Conservation (phyloP, 2,113 vertebrate genomes). For the Columba janthina region DNA sequence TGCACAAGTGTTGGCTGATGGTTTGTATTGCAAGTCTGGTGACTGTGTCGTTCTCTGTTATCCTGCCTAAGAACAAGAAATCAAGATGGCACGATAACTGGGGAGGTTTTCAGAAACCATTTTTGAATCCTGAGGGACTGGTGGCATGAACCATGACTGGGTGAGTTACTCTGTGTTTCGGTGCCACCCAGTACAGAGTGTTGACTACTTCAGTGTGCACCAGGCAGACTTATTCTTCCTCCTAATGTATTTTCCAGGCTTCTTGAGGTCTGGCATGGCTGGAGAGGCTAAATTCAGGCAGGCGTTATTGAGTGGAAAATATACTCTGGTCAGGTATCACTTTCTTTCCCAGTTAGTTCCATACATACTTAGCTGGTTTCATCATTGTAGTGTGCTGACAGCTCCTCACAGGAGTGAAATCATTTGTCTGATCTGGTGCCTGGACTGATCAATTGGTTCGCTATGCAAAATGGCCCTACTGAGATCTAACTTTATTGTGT, state of each 20-base stretch:
- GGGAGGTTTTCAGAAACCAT: background rate
- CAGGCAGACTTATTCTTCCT: background rate
- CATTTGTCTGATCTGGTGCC: slow-evolving; percentile 34
- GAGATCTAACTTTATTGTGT: background rate
- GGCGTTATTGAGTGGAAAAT: background rate
- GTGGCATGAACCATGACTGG: background rate
- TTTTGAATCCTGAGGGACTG: background rate
- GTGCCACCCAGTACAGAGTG: background rate
- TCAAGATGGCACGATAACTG: background rate
- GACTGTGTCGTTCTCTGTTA: background rate
- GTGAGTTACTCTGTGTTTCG: background rate
- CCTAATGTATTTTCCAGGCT: background rate
- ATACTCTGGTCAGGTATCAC: slow-evolving; percentile 19
- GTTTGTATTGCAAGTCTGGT: background rate
- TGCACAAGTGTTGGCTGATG: background rate
- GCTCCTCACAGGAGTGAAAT: background rate
- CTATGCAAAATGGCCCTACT: slow-evolving; percentile 30
- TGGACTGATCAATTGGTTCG: slow-evolving; percentile 39
- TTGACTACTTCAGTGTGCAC: background rate
- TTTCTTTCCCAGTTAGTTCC: slow-evolving; percentile 28
- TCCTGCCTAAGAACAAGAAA: background rate
- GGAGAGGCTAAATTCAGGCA: background rate
- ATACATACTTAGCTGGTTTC: slow-evolving; percentile 24
- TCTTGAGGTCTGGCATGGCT: background rate
- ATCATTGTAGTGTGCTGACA: slow-evolving; percentile 33